Evolutionary conservation across 2,888 invertebrate genomes (phyloP).

Genomic region (Polydrusus cervinus): DNA sequence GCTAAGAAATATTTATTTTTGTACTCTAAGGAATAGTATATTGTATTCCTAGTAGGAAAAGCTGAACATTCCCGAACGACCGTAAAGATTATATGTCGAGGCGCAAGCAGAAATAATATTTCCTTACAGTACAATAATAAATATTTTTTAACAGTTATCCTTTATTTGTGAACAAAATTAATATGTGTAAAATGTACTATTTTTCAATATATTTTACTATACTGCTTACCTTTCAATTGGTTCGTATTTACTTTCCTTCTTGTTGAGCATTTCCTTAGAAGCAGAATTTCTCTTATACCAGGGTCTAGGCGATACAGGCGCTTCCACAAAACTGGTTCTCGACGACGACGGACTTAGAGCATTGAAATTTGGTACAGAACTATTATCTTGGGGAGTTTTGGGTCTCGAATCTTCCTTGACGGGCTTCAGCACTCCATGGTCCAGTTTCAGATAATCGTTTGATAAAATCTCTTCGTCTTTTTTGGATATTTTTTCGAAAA

Average conservation of each 20-base stretch:
- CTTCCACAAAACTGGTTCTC: slow-evolving; percentile 63
- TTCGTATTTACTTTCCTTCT: slow-evolving; percentile 57
- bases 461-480: slow-evolving; percentile 61
- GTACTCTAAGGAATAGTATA: too few relatives aligned
- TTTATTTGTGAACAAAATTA: too few relatives aligned
- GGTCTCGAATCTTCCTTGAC: slow-evolving; percentile 66
- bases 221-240: slow-evolving; percentile 49
- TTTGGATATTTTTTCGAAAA: slow-evolving; percentile 54
- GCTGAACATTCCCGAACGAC: too few relatives aligned
- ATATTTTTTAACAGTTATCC: too few relatives aligned
- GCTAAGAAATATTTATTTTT: too few relatives aligned
- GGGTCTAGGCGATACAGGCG: slow-evolving; percentile 75
- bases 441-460: slow-evolving; percentile 72
- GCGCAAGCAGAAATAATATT: too few relatives aligned
- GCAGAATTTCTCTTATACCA: slow-evolving; percentile 78
- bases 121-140: too few relatives aligned
- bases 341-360: slow-evolving; percentile 59
- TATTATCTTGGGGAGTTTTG: slow-evolving; percentile 36
- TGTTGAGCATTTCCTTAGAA: slow-evolving; percentile 66
- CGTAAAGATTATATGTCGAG: too few relatives aligned
- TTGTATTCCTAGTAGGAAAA: too few relatives aligned
- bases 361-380: slow-evolving; percentile 29
- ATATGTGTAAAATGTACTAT: too few relatives aligned
- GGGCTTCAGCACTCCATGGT: slow-evolving; percentile 71
- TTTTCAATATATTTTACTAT: too few relatives aligned